Evolutionary conservation across 2,113 vertebrate genomes (phyloP), one percentile per base, ranked within the genome.

Genomic region (Brachypodius melanocephalos): DNA sequence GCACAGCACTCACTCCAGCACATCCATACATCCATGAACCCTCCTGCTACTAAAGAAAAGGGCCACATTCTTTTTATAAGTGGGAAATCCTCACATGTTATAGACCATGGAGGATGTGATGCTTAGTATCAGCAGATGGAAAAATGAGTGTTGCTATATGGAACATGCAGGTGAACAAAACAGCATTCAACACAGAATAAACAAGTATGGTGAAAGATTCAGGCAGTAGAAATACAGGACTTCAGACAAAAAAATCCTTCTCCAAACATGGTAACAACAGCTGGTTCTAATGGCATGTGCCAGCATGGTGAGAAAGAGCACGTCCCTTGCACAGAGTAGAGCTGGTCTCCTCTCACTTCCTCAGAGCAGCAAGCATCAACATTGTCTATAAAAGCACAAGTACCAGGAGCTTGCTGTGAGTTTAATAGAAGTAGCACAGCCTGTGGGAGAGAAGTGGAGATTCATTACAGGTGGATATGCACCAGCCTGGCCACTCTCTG

Each of bases 281-380:
- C 9, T 55, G 31, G 21, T 88, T 63, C 20, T 55, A 62, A 34
- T 31, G 46, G 8, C 20, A 12, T 22, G 14, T 79, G 42, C 36
- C 38, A 34, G 58, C 21, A 5, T 29, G 36, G 21, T 58, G 38
- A 46, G 42, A 86, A 80, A 73, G 46, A 80, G 8, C 36, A 57
- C 0, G 0, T 63, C 38, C 19, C 22, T 54, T 46, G 14, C 42
- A 32, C 24, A 17, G 17, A 58, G 48, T 3, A 63, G 58, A 38
- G 19, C 29, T 65, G 26, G 12, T 66, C 24, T 80, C 46, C 14
- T 85, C 28, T 77, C 31, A 14, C 12, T 62, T 85, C 34, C 46
- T 93, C 48, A 63, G 29, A 28, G 38, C 43, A 71, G 38, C 42
- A 49, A 84, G 65, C 17, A 7, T 52, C 46, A 80, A 29, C 3